A percentile compares a stretch with the other conserved stretches of the same genome.
These are phyloP conservation scores for Micropoecilia bifurca DNA, from an alignment of 2,797 vertebrate species.

Conservation along the genomic window DNA sequence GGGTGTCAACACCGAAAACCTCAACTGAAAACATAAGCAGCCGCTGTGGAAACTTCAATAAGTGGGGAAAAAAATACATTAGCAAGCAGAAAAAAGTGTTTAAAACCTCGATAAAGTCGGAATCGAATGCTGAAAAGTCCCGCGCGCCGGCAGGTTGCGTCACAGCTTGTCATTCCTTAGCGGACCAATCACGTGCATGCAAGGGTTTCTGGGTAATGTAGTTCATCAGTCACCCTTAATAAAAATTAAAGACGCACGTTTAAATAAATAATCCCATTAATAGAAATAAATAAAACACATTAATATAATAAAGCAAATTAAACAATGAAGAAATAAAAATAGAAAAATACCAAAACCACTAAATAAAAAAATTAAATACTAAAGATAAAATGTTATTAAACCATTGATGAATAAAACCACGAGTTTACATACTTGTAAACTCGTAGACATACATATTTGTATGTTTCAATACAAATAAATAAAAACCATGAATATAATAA, in stretches of 20 bases:
- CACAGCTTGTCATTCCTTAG: not conserved
- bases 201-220: conserved; percentile 59
- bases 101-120: not conserved
- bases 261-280: not conserved
- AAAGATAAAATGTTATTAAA: not conserved
- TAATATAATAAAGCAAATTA: not conserved
- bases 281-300: not conserved
- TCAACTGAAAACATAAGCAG: rapidly evolving
- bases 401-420: not conserved
- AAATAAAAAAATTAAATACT: not conserved
- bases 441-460: too few species aligned
- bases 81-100: not conserved
- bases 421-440: too few species aligned
- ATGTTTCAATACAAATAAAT: too few species aligned
- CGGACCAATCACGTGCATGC: conserved; percentile 50
- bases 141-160: conserved; percentile 60
- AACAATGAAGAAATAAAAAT: not conserved
- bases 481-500: too few species aligned
- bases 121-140: conserved; percentile 34
- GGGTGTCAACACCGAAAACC: rapidly evolving
- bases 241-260: not conserved
- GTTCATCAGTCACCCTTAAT: conserved; percentile 28
- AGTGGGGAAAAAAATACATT: not conserved
- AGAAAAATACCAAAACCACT: not conserved
- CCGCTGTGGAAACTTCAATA: not conserved